Evolutionary conservation across 2,888 invertebrate species (phyloP), one percentile per base, ranked within the genome.

Genomic region (Agrilus mali): DNA sequence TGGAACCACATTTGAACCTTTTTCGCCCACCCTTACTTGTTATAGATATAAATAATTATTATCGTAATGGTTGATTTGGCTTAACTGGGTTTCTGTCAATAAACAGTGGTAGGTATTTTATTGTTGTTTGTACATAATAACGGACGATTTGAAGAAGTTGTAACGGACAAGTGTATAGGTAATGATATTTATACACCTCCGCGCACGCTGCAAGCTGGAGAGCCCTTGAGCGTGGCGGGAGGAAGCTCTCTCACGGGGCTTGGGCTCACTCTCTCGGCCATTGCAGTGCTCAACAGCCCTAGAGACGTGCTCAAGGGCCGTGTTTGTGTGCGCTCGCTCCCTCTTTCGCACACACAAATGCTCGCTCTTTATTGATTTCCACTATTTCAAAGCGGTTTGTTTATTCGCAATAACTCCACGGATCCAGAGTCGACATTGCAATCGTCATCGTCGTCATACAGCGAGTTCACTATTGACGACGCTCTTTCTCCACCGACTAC

Each of bases 261-360:
- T 42, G 27, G 27, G 27, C 27, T 27, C 27, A 27, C 27, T 27
- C 42, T 34, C 41, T 46, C 48, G 48, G 37, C 44, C 46, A 41
- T 42, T 45, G 37, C 43, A 33, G 34, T 39, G 44, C 38, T 48
- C 42, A 42, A 46, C 44, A 50, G 47, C 53, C 47, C 55, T 54
- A 51, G 47, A 54, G 47, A 55, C 55, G 55, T 56, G 55, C 55
- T 56, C 51, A 49, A 56, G 55, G 44, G 51, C 43, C 48, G 48
- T 52, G 53, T 53, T 47, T 46, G 47, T 49, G 17, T 50, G 48
- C 43, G 36, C 42, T 38, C 41, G 36, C 38, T 47, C 50, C 45
- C 51, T 50, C 48, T 49, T 47, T 27, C 27, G 27, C 27, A 27
- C 27, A 51, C 46, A 45, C 48, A 42, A 48, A 49, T 49, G 42